Conservation (phyloP, 2,888 invertebrate species). For the Vandiemenella viatica region DNA sequence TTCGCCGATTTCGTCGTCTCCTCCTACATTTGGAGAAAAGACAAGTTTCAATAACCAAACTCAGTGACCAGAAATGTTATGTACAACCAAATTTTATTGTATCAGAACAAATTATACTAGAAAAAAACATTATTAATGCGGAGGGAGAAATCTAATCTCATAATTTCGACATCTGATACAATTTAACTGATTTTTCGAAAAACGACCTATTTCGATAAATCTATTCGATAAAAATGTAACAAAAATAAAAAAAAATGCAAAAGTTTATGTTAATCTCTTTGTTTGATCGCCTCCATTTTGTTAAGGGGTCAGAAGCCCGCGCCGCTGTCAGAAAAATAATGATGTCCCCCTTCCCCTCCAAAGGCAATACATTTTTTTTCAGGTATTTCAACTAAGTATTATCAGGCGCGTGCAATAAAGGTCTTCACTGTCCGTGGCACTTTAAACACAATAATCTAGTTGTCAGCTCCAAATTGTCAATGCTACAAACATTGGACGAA, state of each 20-base stretch:
- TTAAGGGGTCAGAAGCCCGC: slow-evolving; percentile 58
- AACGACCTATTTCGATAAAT: no score
- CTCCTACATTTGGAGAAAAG: slow-evolving; percentile 28
- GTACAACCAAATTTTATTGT: no score
- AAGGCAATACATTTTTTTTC: slow-evolving; percentile 10
- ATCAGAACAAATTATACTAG: no score
- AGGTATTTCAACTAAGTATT: slow-evolving; percentile 4
- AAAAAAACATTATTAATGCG: no score
- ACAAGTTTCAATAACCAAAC: neutral
- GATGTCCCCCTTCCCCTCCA: slow-evolving; percentile 28
- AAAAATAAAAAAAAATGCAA: slow-evolving; percentile 24
- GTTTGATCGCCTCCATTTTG: slow-evolving; percentile 66
- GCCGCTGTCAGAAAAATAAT: slow-evolving; percentile 38
- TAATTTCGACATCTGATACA: no score
- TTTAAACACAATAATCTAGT: no score
- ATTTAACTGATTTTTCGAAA: no score
- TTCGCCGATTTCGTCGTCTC: slow-evolving; percentile 57
- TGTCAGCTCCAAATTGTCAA: neutral
- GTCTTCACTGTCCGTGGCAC: no score
- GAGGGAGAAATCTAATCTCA: no score
- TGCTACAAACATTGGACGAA: slow-evolving; percentile 11
- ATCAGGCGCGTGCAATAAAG: no score
- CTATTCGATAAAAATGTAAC: no score
- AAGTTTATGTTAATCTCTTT: slow-evolving; percentile 54
- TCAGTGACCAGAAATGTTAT: no score